These are phyloP conservation scores for Bucorvus abyssinicus DNA, from an alignment of 2,797 vertebrate species.

Conservation along the genomic window DNA sequence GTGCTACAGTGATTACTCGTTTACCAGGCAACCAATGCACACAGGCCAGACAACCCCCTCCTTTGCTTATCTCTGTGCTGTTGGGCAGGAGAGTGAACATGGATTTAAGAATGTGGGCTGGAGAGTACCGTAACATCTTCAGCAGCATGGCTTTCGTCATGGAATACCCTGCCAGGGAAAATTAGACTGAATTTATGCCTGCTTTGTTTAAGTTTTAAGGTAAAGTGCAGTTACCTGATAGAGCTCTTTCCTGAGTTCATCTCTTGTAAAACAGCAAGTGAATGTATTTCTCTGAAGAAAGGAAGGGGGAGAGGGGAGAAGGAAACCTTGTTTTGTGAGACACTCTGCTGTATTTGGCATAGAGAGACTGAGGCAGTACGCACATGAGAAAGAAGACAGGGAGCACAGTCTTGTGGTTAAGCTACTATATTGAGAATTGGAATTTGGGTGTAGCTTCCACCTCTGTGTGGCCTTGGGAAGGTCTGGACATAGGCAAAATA, in stretches of 20 bases:
- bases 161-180: background rate
- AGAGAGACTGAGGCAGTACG: background rate
- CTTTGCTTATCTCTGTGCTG: slow-evolving; percentile 2
- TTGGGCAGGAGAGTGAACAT: background rate
- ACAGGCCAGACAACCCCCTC: background rate
- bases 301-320: background rate
- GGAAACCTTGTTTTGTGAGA: background rate
- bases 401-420: background rate
- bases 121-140: background rate
- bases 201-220: background rate
- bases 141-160: background rate
- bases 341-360: background rate
- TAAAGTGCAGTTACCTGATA: background rate
- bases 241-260: background rate
- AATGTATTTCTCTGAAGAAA: background rate
- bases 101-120: background rate
- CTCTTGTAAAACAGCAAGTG: background rate
- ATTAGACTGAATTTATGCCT: background rate
- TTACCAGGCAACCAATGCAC: background rate
- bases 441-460: slow-evolving; percentile 18
- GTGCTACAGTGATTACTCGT: background rate
- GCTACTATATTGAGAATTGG: slow-evolving; percentile 14
- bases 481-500: background rate
- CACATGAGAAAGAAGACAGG: background rate
- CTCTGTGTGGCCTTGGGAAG: background rate